These are phyloP conservation scores for Epinephelus coioides DNA, from an alignment of 2,797 vertebrate genomes.

Conservation along the genomic window DNA sequence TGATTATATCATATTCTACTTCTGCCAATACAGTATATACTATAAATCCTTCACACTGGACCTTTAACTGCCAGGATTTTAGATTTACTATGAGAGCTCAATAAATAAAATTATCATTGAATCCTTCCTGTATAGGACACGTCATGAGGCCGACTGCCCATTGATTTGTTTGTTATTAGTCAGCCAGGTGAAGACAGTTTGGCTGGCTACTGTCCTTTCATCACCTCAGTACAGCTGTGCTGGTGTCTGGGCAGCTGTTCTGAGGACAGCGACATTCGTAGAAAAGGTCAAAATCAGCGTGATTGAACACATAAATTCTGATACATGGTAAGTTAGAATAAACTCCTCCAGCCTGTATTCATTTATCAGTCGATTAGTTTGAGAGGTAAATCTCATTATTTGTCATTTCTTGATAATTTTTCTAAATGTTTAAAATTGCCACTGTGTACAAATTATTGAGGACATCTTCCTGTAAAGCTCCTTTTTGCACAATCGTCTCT, in stretches of 20 bases:
- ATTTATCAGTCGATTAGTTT: background rate
- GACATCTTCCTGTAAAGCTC: slow-evolving; percentile 19
- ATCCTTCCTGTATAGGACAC: background rate
- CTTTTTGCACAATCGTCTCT: slow-evolving; percentile 19
- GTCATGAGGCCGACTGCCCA: background rate
- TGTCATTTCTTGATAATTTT: background rate
- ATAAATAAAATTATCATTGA: too few species aligned
- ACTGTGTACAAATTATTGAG: slow-evolving; percentile 20
- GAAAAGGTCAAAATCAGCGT: background rate
- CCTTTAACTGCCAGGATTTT: too few species aligned
- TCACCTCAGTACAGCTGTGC: slow-evolving; percentile 5
- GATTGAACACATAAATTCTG: background rate
- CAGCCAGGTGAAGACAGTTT: background rate
- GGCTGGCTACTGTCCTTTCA: background rate
- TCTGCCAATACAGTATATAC: too few species aligned
- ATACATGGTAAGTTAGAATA: background rate
- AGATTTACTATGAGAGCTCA: too few species aligned
- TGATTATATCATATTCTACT: too few species aligned
- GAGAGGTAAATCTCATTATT: background rate
- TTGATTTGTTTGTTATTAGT: background rate
- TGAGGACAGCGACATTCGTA: background rate
- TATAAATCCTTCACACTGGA: too few species aligned
- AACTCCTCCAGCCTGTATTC: background rate
- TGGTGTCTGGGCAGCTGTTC: slow-evolving; percentile 4
- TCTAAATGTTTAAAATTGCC: background rate